A percentile compares a stretch with the other conserved stretches of the same genome.
phyloP scores from a whole-genome alignment of 2,113 vertebrate species.

The Lampris incognitus region DNA sequence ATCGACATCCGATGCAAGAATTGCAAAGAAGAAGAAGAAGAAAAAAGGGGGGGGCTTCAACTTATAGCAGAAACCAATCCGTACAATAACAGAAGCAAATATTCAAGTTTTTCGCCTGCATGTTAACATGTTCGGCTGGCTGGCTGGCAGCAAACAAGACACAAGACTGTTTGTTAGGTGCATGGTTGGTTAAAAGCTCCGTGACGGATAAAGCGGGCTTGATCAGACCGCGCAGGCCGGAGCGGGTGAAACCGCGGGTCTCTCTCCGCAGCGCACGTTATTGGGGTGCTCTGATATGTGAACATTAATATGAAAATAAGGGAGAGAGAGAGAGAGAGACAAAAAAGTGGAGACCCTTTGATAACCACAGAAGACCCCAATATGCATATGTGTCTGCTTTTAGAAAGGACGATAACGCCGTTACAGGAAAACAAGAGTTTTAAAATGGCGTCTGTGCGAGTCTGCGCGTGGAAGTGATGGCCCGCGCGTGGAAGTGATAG shows the following conservation, averaged over 20 bases:
- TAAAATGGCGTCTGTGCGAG: too few relatives aligned
- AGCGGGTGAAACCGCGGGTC: conserved; percentile 5
- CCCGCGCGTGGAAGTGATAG: too few relatives aligned
- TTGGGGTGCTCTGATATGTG: conserved; percentile 54
- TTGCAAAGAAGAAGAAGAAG: neutral
- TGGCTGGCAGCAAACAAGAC: conserved; percentile 27
- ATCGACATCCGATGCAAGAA: conserved; percentile 7
- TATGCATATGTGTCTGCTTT: conserved; percentile 2
- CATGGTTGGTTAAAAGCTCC: conserved; percentile 22
- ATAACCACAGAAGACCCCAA: conserved; percentile 73
- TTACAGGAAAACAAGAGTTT: too few relatives aligned
- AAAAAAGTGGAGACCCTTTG: conserved; percentile 66
- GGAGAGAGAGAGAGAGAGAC: conserved; percentile 31
- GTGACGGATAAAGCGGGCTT: conserved; percentile 27
- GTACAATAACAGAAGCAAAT: conserved; percentile 23
- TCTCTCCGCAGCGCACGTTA: conserved; percentile 10
- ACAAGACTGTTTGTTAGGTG: conserved; percentile 33
- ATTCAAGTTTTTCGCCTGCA: conserved; percentile 15
- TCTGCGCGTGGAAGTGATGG: too few relatives aligned
- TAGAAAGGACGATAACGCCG: too few relatives aligned
- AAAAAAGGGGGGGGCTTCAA: conserved; percentile 5
- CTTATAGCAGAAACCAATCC: neutral
- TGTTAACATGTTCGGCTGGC: conserved; percentile 38
- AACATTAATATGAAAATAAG: conserved; percentile 18
- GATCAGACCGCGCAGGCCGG: conserved; percentile 20